Percentiles rank a stretch among this genome's conserved stretches.
Conservation (phyloP, 2,113 vertebrate species). For the Vidua macroura region DNA sequence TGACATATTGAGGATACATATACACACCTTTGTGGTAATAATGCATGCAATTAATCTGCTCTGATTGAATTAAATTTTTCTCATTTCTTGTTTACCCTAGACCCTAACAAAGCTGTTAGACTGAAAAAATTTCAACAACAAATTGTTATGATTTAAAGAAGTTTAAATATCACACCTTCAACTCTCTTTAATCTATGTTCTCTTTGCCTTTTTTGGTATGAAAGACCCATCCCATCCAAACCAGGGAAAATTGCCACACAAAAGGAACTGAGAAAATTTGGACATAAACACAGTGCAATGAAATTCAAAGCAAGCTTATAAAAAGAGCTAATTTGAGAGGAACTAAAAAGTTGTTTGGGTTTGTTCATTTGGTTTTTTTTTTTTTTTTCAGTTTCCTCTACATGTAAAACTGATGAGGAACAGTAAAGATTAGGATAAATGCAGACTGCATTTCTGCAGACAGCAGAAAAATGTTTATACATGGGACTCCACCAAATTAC, state of each 20-base stretch:
- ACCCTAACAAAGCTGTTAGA: not conserved
- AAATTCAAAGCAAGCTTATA: not conserved
- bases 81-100: not conserved
- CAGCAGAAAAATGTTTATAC: not conserved
- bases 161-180: not conserved
- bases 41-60: not conserved
- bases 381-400: not conserved
- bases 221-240: not conserved
- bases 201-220: not conserved
- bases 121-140: not conserved
- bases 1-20: not conserved
- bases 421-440: not conserved
- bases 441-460: not conserved
- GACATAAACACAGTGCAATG: not conserved
- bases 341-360: not conserved
- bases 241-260: not conserved
- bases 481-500: not conserved
- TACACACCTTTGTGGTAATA: not conserved
- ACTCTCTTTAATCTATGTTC: not conserved
- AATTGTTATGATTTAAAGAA: not conserved
- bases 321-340: not conserved
- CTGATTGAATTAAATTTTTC: not conserved
- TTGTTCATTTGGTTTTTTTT: not conserved
- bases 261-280: not conserved
- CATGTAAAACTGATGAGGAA: not conserved